These are phyloP conservation scores for Spodoptera frugiperda DNA, from an alignment of 1,140 invertebrate species.

Conservation along the genomic window DNA sequence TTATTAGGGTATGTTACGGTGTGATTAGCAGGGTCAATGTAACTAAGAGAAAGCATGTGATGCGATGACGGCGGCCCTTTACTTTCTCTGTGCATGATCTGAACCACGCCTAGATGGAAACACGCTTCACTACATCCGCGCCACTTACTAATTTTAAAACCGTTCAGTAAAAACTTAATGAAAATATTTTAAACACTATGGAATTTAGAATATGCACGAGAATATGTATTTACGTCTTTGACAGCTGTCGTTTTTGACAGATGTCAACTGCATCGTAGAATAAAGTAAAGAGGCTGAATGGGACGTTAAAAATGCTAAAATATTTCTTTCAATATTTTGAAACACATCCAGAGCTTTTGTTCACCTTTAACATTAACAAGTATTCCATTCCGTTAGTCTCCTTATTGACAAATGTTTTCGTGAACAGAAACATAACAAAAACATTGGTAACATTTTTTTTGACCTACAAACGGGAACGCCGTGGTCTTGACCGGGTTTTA, in stretches of 20 bases:
- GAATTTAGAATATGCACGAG: not conserved
- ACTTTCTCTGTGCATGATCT: slow-evolving; percentile 70
- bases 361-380: not conserved
- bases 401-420: slow-evolving; percentile 23
- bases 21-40: slow-evolving; percentile 46
- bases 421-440: slow-evolving; percentile 42
- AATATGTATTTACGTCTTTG: too few relatives aligned
- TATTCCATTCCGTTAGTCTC: slow-evolving; percentile 8
- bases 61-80: slow-evolving; percentile 63
- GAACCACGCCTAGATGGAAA: slow-evolving; percentile 52
- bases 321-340: not conserved
- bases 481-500: slow-evolving; percentile 35
- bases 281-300: not conserved
- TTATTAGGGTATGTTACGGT: slow-evolving; percentile 6
- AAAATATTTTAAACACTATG: not conserved
- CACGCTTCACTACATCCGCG: slow-evolving; percentile 43
- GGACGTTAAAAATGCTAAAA: not conserved
- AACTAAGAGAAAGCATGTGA: slow-evolving; percentile 70
- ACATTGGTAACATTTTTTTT: slow-evolving; percentile 39
- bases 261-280: not conserved
- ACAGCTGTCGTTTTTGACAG: not conserved
- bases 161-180: not conserved
- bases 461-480: slow-evolving; percentile 14
- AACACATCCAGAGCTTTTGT: not conserved
- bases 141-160: slow-evolving; percentile 31